Conservation (phyloP, 2,888 invertebrate genomes). For the Sesamia inferens region DNA sequence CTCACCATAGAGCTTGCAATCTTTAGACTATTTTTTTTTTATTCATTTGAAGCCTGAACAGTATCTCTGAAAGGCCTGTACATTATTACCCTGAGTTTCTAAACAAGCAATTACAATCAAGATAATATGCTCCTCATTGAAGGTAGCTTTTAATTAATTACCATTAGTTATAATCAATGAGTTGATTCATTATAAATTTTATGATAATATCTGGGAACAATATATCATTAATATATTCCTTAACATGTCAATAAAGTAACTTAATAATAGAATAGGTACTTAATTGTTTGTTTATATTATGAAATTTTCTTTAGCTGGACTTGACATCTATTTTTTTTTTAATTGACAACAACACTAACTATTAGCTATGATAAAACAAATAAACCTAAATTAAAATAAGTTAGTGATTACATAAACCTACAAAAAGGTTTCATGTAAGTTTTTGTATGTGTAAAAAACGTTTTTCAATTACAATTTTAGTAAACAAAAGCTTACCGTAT, state of each 20-base stretch:
- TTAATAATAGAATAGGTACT: not conserved
- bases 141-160: not conserved
- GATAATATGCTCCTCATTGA: not conserved
- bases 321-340: not conserved
- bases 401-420: constrained; percentile 61
- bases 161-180: not conserved
- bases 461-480: constrained; percentile 2
- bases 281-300: constrained; percentile 43
- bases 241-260: constrained; percentile 2
- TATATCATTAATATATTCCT: not conserved
- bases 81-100: not conserved
- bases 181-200: not conserved
- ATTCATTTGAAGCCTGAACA: no score
- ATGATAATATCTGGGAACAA: not conserved
- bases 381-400: constrained; percentile 46
- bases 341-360: constrained; percentile 9
- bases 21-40: no score
- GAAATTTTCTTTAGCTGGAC: not conserved
- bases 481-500: constrained; percentile 23
- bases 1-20: no score
- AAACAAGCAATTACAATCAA: not conserved
- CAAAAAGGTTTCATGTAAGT: constrained; percentile 28
- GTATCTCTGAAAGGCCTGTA: not conserved
- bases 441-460: constrained; percentile 18
- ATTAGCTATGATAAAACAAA: constrained; percentile 47